Base-by-base conservation (phyloP, 2,113 vertebrate species). In the Diphyllodes magnificus region DNA sequence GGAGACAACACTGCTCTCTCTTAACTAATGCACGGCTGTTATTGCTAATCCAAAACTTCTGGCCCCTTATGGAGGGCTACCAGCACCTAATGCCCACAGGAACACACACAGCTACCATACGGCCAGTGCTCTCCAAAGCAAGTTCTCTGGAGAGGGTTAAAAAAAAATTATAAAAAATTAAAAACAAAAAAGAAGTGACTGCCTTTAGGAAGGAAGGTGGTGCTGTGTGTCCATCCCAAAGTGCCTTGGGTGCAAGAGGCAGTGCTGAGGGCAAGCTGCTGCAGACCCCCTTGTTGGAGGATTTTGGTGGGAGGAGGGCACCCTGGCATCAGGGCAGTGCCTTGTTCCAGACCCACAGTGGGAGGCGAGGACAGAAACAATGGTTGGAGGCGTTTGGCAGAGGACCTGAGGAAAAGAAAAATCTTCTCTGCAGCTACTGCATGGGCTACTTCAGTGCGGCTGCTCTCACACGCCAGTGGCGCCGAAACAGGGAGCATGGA, bases 311-410 rank as follows among this genome's bases (percentile, higher is more conserved):
- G 75, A 71, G 79, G 20, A 82, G 31, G 25, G 28, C 71, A 94
- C 54, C 27, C 63, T 23, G 21, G 66, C 30, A 33, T 65, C 69
- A 65, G 56, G 84, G 73, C 81, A 71, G 59, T 7, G 75, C 59
- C 61, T 92, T 5, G 3, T 92, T 90, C 72, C 85, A 96, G 88
- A 63, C 47, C 93, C 92, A 86, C 31, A 2, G 76, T 77, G 93
- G 88, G 96, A 91, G 87, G 81, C 17, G 0, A 97, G 78, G 82
- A 94, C 51, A 88, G 64, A 92, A 94, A 96, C 92, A 96, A 94
- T 93, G 90, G 96, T 91, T 30, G 15, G 88, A 96, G 82, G 86
- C 68, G 0, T 90, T 77, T 96, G 95, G 94, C 95, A 96, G 33
- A 91, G 85, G 80, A 94, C 68, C 56, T 90, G 44, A 95, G 68